A percentile compares a stretch with the other conserved stretches of the same genome.
phyloP scores from a whole-genome alignment of 2,113 vertebrate species.

The Baryphthengus martii region DNA sequence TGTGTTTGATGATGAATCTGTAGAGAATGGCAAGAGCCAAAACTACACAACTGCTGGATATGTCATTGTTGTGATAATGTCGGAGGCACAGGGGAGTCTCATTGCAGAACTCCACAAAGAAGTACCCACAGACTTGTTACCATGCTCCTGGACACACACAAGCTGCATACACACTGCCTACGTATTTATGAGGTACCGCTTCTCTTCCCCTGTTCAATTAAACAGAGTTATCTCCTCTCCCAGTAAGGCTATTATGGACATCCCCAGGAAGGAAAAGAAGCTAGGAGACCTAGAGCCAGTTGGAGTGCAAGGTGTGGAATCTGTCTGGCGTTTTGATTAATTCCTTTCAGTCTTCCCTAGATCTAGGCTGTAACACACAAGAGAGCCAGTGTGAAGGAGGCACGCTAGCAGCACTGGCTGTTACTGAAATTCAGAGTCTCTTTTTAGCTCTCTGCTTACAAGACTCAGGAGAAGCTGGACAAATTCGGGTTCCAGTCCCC shows the following conservation, averaged over 20 bases:
- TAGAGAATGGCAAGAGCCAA: neutral
- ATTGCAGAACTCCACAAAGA: neutral
- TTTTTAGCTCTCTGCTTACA: neutral
- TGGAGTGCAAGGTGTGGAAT: neutral
- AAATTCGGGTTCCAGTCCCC: neutral
- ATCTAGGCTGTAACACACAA: neutral
- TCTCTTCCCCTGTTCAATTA: neutral
- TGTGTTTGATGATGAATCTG: neutral
- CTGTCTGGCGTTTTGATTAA: neutral
- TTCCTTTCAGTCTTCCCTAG: neutral
- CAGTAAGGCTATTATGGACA: rapidly evolving
- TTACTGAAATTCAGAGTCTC: neutral
- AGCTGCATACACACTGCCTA: neutral
- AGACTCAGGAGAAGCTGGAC: neutral
- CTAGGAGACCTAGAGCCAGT: neutral
- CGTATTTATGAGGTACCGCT: rapidly evolving
- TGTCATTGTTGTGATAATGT: neutral
- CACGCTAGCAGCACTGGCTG: neutral
- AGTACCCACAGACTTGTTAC: neutral
- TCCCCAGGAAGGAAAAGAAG: neutral
- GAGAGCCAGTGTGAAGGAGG: neutral
- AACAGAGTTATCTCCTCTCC: neutral
- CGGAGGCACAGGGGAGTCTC: neutral
- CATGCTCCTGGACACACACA: neutral
- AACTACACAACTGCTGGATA: neutral